Base-by-base conservation (phyloP, 2,888 invertebrate species). In the Cheilosia variabilis region DNA sequence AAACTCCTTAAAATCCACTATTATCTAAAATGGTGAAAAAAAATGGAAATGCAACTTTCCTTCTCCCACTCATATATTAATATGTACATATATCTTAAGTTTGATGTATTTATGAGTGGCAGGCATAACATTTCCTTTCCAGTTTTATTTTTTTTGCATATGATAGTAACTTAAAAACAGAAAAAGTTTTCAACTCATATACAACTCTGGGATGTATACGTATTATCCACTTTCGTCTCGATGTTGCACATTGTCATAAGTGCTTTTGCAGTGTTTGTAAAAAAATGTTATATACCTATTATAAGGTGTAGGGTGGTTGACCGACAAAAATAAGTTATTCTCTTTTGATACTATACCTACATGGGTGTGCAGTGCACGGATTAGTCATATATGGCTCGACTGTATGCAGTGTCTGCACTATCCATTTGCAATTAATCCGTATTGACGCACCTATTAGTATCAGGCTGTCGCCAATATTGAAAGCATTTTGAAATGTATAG, bases 1-100 rank as follows among this genome's bases (percentile, higher is more conserved):
- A 84, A 84, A 84, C 73, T 79, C 84, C 79, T 84, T 84, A 75
- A 84, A 84, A 79, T 84, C 71, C 77, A 82, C 82, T 77, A 82
- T 84, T 69, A 75, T 75, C 52, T 84, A 45, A 66, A 83, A 78
- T 81, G 57, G 43, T 47, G 60, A 69, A 57, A 50, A 65, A 45
- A 15, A 45, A 15, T 27, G 45, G 31, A 58, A 45, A 82, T 77
- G 53, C 77, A 82, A 53, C 69, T 76, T 60, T 62, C 41, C 63
- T 62, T 60, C 34, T 43, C 53, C 27, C 27, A 24, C 15, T 27
- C 60, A 47, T 47, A 37, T 37, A 13, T 13, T 1, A 37, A 37
- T 53, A 22, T 22, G 22, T 22, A 19, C 55, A 76, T 60, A 52
- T 47, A 58, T 55, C 77, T 72, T 66, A 60, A 58, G 60, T 72